Evolutionary conservation across 2,888 invertebrate genomes (phyloP), one percentile per base, ranked within the genome.

Genomic region (Drosophila kokeensis): DNA sequence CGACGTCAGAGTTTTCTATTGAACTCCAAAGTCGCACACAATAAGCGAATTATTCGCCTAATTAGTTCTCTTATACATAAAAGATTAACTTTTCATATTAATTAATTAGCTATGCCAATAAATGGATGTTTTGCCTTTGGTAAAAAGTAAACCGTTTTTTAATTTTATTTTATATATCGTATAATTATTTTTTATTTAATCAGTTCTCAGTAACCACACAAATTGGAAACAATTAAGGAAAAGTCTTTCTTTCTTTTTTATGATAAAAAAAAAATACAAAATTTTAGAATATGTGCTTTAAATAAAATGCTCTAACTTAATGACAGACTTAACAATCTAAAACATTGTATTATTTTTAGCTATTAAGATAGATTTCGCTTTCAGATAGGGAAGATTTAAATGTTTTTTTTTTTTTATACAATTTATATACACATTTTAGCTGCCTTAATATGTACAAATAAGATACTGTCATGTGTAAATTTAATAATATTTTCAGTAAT

Each of bases 1-100:
- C 75, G 58, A 75, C 79, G 71, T 66, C 77, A 79, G 71, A 67
- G 54, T 29, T 69, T 59, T 29, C 55, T 53, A 53, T 57, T 60
- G 13, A 64, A 7, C 48, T 54, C 59, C 48, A 58, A 65, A 62
- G 61, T 55, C 48, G 29, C 61, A 42, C 27, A 24, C 48, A 55
- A 49, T 50, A 54, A 34, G 40, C 49, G 10, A 34, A 69, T 36
- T 61, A 30, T 60, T 30, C 27, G 55, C 38, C 24, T 38, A 29
- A 24, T 53, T 48, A 30, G 36, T 36, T 53, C 21, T 21, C 30
- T 55, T n/a, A 34, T 53, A 34, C 3, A 30, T 30, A 24, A 24
- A 29, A 42, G 29, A 57, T 13, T 30, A 52, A 36, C 42, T 32
- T 24, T 24, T 24, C 49, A 29, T 18, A 11, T 34, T 30, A 50